Percentiles rank a stretch among this genome's conserved stretches.
Evolutionary conservation across 2,797 vertebrate species (phyloP).

Genomic region (Columba guinea): DNA sequence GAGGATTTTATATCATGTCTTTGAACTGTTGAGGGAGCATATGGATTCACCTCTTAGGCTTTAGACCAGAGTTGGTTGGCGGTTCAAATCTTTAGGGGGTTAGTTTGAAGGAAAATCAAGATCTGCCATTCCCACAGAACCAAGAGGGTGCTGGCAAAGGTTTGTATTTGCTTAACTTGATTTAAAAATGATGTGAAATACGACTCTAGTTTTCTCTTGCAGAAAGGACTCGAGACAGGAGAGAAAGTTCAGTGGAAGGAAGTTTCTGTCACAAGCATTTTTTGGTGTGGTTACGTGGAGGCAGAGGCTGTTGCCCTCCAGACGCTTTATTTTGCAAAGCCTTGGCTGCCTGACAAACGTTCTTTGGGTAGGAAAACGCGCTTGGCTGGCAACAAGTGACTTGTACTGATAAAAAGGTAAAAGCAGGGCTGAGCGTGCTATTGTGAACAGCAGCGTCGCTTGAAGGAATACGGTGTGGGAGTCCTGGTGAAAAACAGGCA

Average conservation of each 20-base stretch:
- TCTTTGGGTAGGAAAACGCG: neutral
- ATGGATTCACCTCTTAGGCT: neutral
- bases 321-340: neutral
- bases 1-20: neutral
- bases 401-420: constrained; percentile 33
- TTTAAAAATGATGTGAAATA: neutral
- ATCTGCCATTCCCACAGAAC: neutral
- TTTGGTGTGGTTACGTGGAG: neutral
- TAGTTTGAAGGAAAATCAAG: neutral
- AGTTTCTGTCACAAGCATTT: neutral
- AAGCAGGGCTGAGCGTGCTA: neutral
- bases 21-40: neutral
- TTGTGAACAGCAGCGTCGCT: neutral
- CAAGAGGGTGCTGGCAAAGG: neutral
- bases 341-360: constrained; percentile 34
- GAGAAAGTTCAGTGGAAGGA: neutral
- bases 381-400: constrained; percentile 14
- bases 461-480: neutral
- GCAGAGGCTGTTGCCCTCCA: neutral
- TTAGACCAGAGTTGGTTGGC: neutral
- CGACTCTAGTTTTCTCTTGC: neutral
- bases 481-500: neutral
- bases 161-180: neutral
- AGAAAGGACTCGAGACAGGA: neutral
- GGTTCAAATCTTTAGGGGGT: neutral